phyloP scores from a whole-genome alignment of 1,140 invertebrate genomes.

The Medauroidea extradentata region DNA sequence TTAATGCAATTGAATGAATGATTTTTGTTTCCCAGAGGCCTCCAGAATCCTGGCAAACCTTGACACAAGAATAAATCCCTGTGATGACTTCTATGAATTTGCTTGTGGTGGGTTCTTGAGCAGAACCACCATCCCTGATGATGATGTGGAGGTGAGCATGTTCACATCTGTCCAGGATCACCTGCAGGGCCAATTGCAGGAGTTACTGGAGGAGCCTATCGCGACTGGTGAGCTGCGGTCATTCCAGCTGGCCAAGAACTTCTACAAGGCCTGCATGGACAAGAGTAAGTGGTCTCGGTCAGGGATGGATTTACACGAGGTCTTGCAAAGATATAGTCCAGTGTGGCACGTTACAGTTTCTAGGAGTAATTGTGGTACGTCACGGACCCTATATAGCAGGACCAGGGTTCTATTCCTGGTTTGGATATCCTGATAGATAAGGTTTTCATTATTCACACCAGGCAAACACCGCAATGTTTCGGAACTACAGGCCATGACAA shows the following conservation, averaged over 20 bases:
- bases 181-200: conserved; percentile 42
- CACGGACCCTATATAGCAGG: too few relatives aligned
- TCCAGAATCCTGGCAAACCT: conserved; percentile 50
- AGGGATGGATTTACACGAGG: too few relatives aligned
- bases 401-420: too few relatives aligned
- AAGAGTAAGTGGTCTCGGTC: conserved; percentile 58
- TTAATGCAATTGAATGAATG: too few relatives aligned
- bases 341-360: too few relatives aligned
- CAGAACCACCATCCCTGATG: conserved; percentile 51
- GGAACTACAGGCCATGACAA: too few relatives aligned
- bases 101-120: conserved; percentile 53
- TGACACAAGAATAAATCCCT: conserved; percentile 58
- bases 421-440: too few relatives aligned
- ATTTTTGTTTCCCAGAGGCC: too few relatives aligned
- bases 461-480: too few relatives aligned
- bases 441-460: too few relatives aligned
- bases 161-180: conserved; percentile 47
- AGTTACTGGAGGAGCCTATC: conserved; percentile 59
- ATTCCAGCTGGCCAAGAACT: conserved; percentile 67
- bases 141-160: conserved; percentile 40
- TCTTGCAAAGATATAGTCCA: too few relatives aligned
- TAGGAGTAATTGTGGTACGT: too few relatives aligned
- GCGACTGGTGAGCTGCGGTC: conserved; percentile 61
- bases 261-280: conserved; percentile 85
- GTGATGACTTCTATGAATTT: conserved; percentile 77